A percentile compares a stretch with the other conserved stretches of the same genome.
Conservation (phyloP, 1,140 invertebrate genomes). For the Oscheius sp. region DNA sequence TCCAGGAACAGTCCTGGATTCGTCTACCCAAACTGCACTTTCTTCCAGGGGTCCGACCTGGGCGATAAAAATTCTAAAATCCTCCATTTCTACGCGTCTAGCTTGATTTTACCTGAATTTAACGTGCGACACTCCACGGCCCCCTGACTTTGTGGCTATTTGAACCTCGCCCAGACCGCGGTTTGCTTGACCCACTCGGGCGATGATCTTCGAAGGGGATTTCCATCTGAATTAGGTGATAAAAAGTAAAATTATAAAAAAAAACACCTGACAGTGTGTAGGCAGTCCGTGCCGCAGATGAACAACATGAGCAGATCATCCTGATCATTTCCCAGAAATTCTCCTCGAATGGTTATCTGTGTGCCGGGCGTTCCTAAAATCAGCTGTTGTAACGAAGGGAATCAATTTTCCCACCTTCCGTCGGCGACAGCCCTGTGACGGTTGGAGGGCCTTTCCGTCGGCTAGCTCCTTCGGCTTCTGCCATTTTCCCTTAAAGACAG, state of each 20-base stretch:
- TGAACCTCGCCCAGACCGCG: slow-evolving; percentile 87
- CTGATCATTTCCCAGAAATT: slow-evolving; percentile 81
- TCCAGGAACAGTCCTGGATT: slow-evolving; percentile 71
- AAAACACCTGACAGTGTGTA: slow-evolving; percentile 77
- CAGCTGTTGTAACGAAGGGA: not conserved
- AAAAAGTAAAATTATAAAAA: not conserved
- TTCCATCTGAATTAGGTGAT: slow-evolving; percentile 72
- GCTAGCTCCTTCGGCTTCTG: too few species aligned
- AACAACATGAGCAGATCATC: slow-evolving; percentile 83
- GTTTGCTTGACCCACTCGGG: slow-evolving; percentile 85
- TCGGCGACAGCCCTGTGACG: slow-evolving; percentile 94
- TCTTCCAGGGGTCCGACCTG: slow-evolving; percentile 79
- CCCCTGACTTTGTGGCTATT: slow-evolving; percentile 83
- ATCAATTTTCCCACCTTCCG: slow-evolving; percentile 70
- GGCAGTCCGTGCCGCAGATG: slow-evolving; percentile 91
- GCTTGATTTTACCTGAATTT: slow-evolving; percentile 72
- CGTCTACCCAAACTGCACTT: slow-evolving; percentile 97
- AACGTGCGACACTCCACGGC: slow-evolving; percentile 86
- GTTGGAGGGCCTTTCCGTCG: slow-evolving; percentile 60
- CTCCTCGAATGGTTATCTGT: slow-evolving; percentile 87
- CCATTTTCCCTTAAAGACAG: too few species aligned
- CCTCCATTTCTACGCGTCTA: not conserved
- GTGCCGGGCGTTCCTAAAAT: slow-evolving; percentile 80
- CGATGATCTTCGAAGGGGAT: slow-evolving; percentile 91
- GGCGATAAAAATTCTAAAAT: slow-evolving; percentile 46